Evolutionary conservation across 2,797 vertebrate species (phyloP).

Genomic region (Siniperca obscura): DNA sequence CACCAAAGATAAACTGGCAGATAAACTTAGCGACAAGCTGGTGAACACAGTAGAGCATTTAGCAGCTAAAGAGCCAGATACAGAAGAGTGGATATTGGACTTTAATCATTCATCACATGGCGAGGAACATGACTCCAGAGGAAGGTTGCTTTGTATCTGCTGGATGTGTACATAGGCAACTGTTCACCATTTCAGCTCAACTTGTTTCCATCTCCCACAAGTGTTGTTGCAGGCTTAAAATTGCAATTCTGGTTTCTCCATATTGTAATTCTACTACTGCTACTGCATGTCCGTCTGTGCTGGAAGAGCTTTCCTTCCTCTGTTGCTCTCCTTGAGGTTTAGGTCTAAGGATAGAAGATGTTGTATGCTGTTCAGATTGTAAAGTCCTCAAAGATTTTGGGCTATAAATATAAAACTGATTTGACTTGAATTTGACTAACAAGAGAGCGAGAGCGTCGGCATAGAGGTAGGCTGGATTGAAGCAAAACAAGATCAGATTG

Average conservation of each 20-base stretch:
- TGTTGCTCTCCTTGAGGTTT: not conserved
- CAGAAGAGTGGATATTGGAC: not conserved
- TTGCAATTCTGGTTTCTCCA: slow-evolving; percentile 7
- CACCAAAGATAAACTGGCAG: no score
- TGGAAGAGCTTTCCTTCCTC: not conserved
- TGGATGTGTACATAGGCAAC: not conserved
- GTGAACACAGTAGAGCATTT: not conserved
- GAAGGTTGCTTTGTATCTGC: not conserved
- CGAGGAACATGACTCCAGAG: not conserved
- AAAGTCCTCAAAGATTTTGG: slow-evolving; percentile 20
- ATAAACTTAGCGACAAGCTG: no score
- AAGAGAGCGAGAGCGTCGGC: slow-evolving; percentile 2
- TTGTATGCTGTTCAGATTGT: slow-evolving; percentile 14
- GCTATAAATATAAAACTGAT: slow-evolving; percentile 36
- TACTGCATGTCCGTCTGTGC: not conserved
- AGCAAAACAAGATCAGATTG: slow-evolving; percentile 20
- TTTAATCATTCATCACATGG: not conserved
- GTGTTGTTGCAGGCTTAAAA: not conserved
- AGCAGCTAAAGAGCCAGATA: not conserved
- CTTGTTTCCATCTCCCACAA: not conserved
- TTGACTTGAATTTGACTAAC: slow-evolving; percentile 37
- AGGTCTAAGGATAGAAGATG: not conserved
- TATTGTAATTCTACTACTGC: not conserved
- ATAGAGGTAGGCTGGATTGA: not conserved
- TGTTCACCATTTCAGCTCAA: not conserved